These are phyloP conservation scores for Acomys russatus DNA, from an alignment of 2,797 vertebrate genomes.

Conservation along the genomic window DNA sequence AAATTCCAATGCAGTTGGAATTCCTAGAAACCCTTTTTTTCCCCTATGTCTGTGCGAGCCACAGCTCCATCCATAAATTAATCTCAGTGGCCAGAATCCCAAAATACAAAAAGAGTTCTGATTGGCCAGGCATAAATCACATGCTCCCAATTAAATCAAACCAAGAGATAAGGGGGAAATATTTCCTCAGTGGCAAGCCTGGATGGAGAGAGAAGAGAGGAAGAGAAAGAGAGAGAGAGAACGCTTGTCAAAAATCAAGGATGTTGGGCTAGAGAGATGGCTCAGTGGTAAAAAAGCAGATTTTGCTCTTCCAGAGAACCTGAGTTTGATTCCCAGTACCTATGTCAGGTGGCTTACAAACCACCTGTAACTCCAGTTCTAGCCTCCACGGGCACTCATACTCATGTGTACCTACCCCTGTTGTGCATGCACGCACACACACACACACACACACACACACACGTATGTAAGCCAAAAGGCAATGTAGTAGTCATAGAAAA, in stretches of 20 bases:
- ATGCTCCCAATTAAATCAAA: rapidly evolving
- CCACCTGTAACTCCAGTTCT: neutral
- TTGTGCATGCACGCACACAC: neutral
- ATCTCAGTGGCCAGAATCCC: neutral
- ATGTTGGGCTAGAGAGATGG: neutral
- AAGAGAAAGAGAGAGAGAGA: neutral
- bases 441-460: neutral
- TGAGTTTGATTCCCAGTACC: too few species aligned
- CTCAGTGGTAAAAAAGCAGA: neutral
- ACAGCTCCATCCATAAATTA: rapidly evolving
- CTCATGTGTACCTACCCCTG: neutral
- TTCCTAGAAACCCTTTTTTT: neutral
- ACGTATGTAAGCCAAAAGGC: neutral
- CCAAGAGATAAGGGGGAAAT: rapidly evolving
- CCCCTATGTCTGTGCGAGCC: rapidly evolving
- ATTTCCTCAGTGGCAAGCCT: neutral
- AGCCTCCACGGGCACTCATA: neutral
- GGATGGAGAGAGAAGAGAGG: neutral
- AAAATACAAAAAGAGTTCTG: neutral
- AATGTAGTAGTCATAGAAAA: neutral
- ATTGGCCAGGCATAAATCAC: neutral
- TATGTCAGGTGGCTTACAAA: neutral
- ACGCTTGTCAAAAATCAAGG: neutral
- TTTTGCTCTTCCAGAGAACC: neutral
- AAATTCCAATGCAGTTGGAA: neutral